A percentile compares a stretch with the other conserved stretches of the same genome.
phyloP scores from a whole-genome alignment of 2,113 vertebrate genomes.

The Notechis scutatus region DNA sequence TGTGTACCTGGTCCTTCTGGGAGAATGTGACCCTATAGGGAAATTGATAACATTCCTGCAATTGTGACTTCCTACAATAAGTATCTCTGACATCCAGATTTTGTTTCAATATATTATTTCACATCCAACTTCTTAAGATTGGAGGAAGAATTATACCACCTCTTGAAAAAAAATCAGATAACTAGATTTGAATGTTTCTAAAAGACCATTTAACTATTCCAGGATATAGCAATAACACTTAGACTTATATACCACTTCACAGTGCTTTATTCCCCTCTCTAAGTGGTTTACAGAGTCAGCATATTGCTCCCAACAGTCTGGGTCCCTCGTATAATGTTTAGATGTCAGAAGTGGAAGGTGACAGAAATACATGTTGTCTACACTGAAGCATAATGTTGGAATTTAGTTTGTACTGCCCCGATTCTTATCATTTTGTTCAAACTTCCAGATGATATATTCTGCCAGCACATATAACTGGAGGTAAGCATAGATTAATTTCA shows the following conservation, averaged over 20 bases:
- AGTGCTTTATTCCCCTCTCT: too few species aligned
- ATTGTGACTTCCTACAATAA: background rate
- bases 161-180: background rate
- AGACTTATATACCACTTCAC: too few species aligned
- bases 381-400: background rate
- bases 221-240: background rate
- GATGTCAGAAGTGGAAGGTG: too few species aligned
- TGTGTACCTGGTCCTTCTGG: background rate
- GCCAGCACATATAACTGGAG: background rate
- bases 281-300: too few species aligned
- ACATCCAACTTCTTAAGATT: background rate
- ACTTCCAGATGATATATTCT: rapidly evolving
- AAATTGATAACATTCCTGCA: background rate
- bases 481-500: constrained; percentile 8
- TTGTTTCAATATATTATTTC: background rate
- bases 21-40: background rate
- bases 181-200: background rate
- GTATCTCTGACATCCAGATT: background rate
- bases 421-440: background rate
- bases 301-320: too few species aligned
- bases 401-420: background rate
- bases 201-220: background rate
- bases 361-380: background rate
- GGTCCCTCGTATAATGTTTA: too few species aligned
- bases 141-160: background rate